Base-by-base conservation (phyloP, 2,888 invertebrate genomes). In the Apotomis capreana region DNA sequence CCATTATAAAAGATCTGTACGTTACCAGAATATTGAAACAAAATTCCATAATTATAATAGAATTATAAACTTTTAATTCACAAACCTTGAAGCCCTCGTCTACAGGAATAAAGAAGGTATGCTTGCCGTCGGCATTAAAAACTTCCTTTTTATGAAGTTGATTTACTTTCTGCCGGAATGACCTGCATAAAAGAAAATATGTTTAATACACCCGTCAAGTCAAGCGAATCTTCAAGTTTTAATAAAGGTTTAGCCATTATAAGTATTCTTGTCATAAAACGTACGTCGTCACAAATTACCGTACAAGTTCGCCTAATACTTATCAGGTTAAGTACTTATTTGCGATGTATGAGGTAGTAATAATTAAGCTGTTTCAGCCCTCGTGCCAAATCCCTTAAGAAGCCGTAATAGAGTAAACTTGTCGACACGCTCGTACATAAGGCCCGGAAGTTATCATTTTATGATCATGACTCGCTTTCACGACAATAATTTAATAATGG, bases 71-170 rank as follows among this genome's bases (percentile, higher is more conserved):
- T 36, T 57, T 67, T 37, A 49, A 49, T 52, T 44, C 3, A 68
- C 58, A 36, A 54, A 97, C 97, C 95, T 96, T 96, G 82, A 97
- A 97, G 73, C 97, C 97, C 86, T 97, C 97, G 88, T 98, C 98
- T 58, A 98, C 96, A 6, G 98, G 98, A 80, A 98, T 96, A 84
- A 98, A 97, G 90, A 97, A 98, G 13, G 98, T 98, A 87, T 96
- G 96, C 74, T 95, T 94, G 63, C 97, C 97, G 77, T 96, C 96
- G 49, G 95, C 95, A 80, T 95, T 95, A 87, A 96, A 97, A 59
- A 97, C 94, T 72, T 95, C 95, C 83, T 95, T 95, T 89, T 97
- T 97, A 78, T 95, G 94, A 79, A 95, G 95, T 78, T 95, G 93
- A 80, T 95, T 94, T 74, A 97, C 96, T 85, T 96, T 95, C 81